A percentile compares a stretch with the other conserved stretches of the same genome.
These are phyloP conservation scores for Mesorhabditis sp. DNA, from an alignment of 2,888 invertebrate species.

Conservation along the genomic window DNA sequence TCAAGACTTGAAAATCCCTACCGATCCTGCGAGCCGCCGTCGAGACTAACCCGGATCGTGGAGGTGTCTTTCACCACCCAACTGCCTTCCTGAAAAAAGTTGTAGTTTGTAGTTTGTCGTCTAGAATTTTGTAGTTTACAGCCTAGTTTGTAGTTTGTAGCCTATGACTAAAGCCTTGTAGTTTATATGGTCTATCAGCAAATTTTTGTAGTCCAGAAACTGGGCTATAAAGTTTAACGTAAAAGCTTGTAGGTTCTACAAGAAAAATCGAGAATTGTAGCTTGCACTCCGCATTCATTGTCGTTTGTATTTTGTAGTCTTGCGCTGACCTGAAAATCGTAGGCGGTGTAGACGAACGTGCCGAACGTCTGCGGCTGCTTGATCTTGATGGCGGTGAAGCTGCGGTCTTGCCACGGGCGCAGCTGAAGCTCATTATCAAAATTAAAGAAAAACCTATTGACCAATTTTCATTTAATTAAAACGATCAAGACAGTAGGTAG, in stretches of 20 bases:
- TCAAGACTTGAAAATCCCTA: background rate
- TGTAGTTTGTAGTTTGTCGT: too few relatives aligned
- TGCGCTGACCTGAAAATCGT: conserved; percentile 28
- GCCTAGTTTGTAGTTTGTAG: too few relatives aligned
- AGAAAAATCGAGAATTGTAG: too few relatives aligned
- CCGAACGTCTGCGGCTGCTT: conserved; percentile 51
- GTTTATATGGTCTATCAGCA: too few relatives aligned
- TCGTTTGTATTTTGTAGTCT: background rate
- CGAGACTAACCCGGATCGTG: conserved; percentile 43
- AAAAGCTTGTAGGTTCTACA: too few relatives aligned
- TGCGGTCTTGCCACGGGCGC: conserved; percentile 24
- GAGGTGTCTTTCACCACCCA: conserved; percentile 52
- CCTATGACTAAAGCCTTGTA: too few relatives aligned
- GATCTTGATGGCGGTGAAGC: conserved; percentile 48
- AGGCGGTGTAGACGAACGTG: conserved; percentile 50
- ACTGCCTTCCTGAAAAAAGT: conserved; percentile 22
- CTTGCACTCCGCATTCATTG: too few relatives aligned
- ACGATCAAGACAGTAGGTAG: background rate
- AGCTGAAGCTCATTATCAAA: background rate
- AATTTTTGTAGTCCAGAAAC: too few relatives aligned
- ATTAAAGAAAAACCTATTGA: conserved; percentile 2
- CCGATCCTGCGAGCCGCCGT: conserved; percentile 46
- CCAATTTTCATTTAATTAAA: background rate
- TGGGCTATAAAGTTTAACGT: too few relatives aligned
- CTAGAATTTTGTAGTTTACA: too few relatives aligned